Base-by-base conservation (phyloP, 2,113 vertebrate genomes). In the Vidua chalybeata region DNA sequence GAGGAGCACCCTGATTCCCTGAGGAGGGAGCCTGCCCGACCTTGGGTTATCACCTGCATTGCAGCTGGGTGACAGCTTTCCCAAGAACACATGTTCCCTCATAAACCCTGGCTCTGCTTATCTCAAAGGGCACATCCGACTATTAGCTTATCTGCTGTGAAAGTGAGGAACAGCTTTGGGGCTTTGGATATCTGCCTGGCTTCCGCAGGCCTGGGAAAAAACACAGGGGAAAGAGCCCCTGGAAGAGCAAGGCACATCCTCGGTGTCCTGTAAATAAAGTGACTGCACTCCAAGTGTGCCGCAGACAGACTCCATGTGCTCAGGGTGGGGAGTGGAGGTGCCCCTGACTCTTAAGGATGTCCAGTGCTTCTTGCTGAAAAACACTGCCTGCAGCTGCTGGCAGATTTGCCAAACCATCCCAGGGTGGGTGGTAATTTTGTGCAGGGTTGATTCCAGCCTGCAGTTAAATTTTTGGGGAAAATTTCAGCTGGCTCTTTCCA, bases 91-190 rank as follows among this genome's bases (percentile, higher is more conserved):
- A 95, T 96, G 97, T 97, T 97, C 73, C 56, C 90, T 97, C 95
- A 37, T 96, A 97, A 97, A 97, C 92, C 68, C 30, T 0, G 79
- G 94, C 93, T 96, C 86, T 89, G 66, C 96, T 97, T 97, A 97
- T 97, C 97, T 97, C 92, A 82, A 95, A 97, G 96, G 97, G 96
- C 97, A 96, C 89, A 94, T 96, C 97, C 92, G 73, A 95, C 97
- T 97, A 97, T 97, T 97, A 97, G 95, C 97, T 97, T 97, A 97
- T 97, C 97, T 95, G 89, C 92, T 93, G 84, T 80, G 94, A 91
- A 95, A 97, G 96, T 95, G 96, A 96, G 88, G 87, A 96, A 94
- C 33, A 6, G 95, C 95, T 89, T 76, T 75, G 71, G 89, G 7
- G 95, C 95, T 89, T 76, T 75, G 71, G 89, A 94, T 96, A 97